Evolutionary conservation across 2,888 invertebrate species (phyloP), one percentile per base, ranked within the genome.

Genomic region (Agrotis exclamationis): DNA sequence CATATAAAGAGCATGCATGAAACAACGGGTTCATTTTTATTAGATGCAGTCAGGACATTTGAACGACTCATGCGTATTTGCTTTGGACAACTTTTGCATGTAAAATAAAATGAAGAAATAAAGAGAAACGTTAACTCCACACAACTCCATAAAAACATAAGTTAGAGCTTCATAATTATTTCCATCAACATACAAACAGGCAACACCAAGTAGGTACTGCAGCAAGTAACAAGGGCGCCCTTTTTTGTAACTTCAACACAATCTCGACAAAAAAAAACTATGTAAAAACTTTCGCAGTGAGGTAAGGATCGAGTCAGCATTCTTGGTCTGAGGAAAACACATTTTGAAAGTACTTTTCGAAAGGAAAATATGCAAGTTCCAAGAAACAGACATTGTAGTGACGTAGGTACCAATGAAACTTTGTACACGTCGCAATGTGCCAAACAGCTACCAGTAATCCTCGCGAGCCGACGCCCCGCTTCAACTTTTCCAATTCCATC

Each of bases 401-500:
- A 84, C 74, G 70, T 77, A 83, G 80, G 82, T 80, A 85, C 79
- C 87, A 87, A 85, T 86, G 85, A 87, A 90, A 90, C 87, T 91
- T 89, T 86, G 84, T 89, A 86, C 87, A 86, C 85, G 87, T 91
- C 88, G 88, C 89, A 87, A 88, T 90, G 87, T 91, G 85, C 88
- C 90, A 89, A 91, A 90, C 88, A 88, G 85, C 84, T 80, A 83
- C 84, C 87, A 84, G 91, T 93, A 93, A 93, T 93, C 93, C 93
- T 87, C 84, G 88, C 87, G 85, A 85, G 84, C 86, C 83, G 82
- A 82, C 85, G 83, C 86, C 70, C 80, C 86, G 87, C 88, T 86
- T 86, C 90, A 94, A 94, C 93, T 94, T 94, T 94, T 93, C 93
- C 94, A 94, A 94, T 94, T 94, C 92, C 90, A 85, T 84, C 88